Base-by-base conservation (phyloP, 2,797 vertebrate species). In the Tarsius wallacei region DNA sequence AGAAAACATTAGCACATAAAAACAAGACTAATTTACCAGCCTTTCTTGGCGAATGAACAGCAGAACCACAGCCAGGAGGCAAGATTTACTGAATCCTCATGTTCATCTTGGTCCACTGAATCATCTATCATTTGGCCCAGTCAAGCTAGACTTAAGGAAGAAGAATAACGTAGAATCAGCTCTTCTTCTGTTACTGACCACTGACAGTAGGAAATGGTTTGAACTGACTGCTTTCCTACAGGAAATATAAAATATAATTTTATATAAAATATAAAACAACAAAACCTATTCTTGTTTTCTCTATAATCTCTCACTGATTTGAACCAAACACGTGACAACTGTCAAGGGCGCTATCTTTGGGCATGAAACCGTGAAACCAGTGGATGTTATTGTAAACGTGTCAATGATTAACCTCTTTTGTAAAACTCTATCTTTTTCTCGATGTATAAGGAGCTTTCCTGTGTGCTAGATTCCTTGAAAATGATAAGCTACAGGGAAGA, bases 1-100 rank as follows among this genome's bases (percentile, higher is more conserved):
- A 90, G 77, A 66, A 87, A 36, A 78, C 31, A 71, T 47, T 13
- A 83, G 31, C 26, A 71, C 17, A 61, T 61, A 61, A 71, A 96
- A 88, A 31, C 66, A 42, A 31, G 2, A n/a, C 36, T n/a, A 68
- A 71, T 71, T 87, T 93, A 61, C 87, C 28, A 22, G 53, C 1
- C 68, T 92, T 86, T 82, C 61, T 68, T 87, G 77, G 73, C 66
- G 70, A 96, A 66, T 71, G 70, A 82, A 76, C 24, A 51, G 47
- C 2, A 21, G n/a, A 78, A 17, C 59, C 55, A 31, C 66, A 84
- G 73, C 59, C 9, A 24, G 21, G 63, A 66, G 71, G 49, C 78
- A 36, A 80, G 82, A 85, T 55, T 78, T 36, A 86, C 17, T 42
- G 81, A 90, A 64, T 22, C 33, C 59, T 26, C 13, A 2, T 1